Base-by-base conservation (phyloP, 2,888 invertebrate genomes). In the Dendrolimus pini region DNA sequence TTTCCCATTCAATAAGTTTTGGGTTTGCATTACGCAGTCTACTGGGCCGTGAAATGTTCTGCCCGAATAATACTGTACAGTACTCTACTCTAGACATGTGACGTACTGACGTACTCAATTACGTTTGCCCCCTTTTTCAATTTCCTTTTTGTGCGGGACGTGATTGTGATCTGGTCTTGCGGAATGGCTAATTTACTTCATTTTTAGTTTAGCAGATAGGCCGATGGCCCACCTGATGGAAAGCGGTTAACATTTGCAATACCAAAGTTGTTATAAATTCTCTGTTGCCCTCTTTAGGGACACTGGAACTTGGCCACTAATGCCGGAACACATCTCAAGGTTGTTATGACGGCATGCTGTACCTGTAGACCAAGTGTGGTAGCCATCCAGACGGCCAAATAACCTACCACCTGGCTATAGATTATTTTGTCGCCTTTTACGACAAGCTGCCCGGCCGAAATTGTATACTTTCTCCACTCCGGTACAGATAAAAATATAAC, bases 1-100 rank as follows among this genome's bases (percentile, higher is more conserved):
- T 81, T 80, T 77, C 80, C 85, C 77, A 83, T 85, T 86, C 82
- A 84, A 84, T 83, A 85, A 87, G 80, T 85, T 86, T 78, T 65
- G 77, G 81, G 76, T 76, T 78, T 80, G 73, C 78, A 82, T 85
- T 84, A 84, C 80, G 69, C 73, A 71, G 82, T 72, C 72, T 71
- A 75, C 78, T 82, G 84, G 71, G 64, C 80, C 82, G 83, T 82
- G 81, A 82, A 85, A 86, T 86, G 76, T 74, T 77, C 74, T 65
- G 72, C 71, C 64, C 67, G 64, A 61, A 65, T 67, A 75, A 73
- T 73, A 75, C 71, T 65, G 67, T 64, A 47, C 47, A 30, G 30
- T 47, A 9, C 47, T 47, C 47, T 9, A 47, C 12, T 47, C 47
- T 47, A 47, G 12, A 60, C 61, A 65, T 60, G 71, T 66, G 72